A percentile compares a stretch with the other conserved stretches of the same genome.
These are phyloP conservation scores for Arctia plantaginis DNA, from an alignment of 2,888 invertebrate genomes.

Conservation along the genomic window DNA sequence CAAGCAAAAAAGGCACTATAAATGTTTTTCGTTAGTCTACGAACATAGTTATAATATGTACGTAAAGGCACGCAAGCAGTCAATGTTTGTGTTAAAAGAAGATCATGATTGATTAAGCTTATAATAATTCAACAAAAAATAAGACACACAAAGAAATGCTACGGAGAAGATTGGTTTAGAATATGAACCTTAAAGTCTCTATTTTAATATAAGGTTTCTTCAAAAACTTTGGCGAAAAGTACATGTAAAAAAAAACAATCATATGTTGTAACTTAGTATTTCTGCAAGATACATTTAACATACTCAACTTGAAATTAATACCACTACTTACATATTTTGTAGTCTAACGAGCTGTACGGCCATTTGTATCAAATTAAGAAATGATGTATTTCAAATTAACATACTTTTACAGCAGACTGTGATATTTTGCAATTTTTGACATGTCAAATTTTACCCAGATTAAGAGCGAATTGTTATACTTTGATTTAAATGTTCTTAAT, in stretches of 20 bases:
- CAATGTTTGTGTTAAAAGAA: background rate
- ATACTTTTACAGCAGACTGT: background rate
- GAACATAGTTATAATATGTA: slow-evolving; percentile 23
- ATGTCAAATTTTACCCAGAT: background rate
- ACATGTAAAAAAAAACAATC: background rate
- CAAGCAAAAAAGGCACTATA: slow-evolving; percentile 27
- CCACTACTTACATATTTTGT: background rate
- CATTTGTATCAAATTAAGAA: background rate
- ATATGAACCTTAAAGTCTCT: background rate
- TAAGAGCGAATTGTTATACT: no score
- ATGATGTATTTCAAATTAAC: background rate
- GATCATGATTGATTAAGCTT: slow-evolving; percentile 17
- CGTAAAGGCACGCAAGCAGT: background rate
- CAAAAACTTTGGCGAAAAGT: background rate
- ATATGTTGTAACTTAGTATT: background rate
- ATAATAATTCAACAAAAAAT: background rate
- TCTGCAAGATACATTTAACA: background rate
- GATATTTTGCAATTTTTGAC: background rate
- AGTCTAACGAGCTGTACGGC: background rate
- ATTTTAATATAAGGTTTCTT: background rate
- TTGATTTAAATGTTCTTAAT: no score
- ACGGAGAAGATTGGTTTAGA: background rate
- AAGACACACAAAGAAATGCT: background rate
- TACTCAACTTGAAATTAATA: background rate
- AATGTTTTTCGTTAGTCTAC: slow-evolving; percentile 25